Base-by-base conservation (phyloP, 1,140 invertebrate genomes). In the Ectropis grisescens region DNA sequence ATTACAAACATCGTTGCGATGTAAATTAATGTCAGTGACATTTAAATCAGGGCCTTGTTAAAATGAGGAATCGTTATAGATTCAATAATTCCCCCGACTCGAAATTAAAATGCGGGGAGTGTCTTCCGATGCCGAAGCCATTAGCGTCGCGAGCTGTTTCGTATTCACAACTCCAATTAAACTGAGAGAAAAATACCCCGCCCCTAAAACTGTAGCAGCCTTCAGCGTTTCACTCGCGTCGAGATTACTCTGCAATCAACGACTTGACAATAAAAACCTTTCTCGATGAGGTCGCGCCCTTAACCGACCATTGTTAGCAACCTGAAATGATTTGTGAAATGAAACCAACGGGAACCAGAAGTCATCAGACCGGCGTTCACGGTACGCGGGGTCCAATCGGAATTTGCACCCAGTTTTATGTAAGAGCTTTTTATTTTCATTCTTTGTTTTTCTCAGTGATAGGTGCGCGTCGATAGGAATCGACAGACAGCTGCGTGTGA, bases 101-200 rank as follows among this genome's bases (percentile, higher is more conserved):
- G 36, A 46, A 48, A 54, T 58, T 52, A 52, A 55, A 61, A 61
- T 58, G 43, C 53, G 36, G 30, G 41, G 37, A 34, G 47, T 45
- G 45, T 47, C 46, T 36, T 47, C 42, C 32, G 46, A 52, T 54
- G 43, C 29, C 30, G 32, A 15, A n/a, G n/a, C 33, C 29, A 34
- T 47, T 44, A 47, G 29, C 35, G 41, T 22, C 6, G 43, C 38
- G 16, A 8, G 8, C 16, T 19, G 37, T 41, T 53, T 55, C 47
- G 29, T n/a, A n/a, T 47, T 42, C 47, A 12, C 27, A 34, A 39
- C 43, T 38, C 43, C 47, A 58, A 61, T 61, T 55, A 61, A 37
- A 38, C 27, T 28, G 16, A 19, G 14, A 29, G 14, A 33, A n/a
- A 40, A 40, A 33, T 22, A 28, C 16, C 11, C 15, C 23, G 4